Evolutionary conservation across 2,797 vertebrate genomes (phyloP), one percentile per base, ranked within the genome.

Genomic region (Anas bahamensis): DNA sequence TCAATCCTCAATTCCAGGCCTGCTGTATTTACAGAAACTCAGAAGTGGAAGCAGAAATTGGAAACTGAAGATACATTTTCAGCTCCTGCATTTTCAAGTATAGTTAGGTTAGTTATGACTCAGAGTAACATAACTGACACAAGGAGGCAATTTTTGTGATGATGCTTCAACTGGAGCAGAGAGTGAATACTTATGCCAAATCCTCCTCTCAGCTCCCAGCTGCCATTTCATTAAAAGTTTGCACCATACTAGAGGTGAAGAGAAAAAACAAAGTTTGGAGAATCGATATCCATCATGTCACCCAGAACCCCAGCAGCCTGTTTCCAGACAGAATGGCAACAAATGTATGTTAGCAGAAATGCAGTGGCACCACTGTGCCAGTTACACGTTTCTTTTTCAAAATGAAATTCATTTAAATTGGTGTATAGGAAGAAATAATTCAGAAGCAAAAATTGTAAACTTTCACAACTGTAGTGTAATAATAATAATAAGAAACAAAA

Each of bases 391-490:
- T 75, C 80, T 91, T 72, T 94, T 94, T 88, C 82, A 86, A 84
- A 82, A 57, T 68, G 50, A 88, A 90, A 94, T 55, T 73, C 7
- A 78, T 80, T 44, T 56, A 86, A 94, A 82, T 63, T 59, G 24
- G 26, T 7, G 2, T 68, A 19, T 10, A 90, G 87, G 78, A 91
- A 77, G 64, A 86, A 93, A 66, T 66, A 24, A 88, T 60, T 88
- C 59, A 94, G 37, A 95, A 91, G 76, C 33, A 82, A 88, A 95
- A 68, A 35, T 6, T 95, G 93, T 97, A 97, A 98, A 97, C 96
- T 96, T 96, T 94, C 65, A 79, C 70, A 95, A 95, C 72, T 97
- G 97, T 98, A 98, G 97, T 98, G 98, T 96, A 72, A 71, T 22
- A 76, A 64, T 57, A 16, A 7, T 23, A 42, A 42, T 42, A 42